Percentiles rank a stretch among this genome's conserved stretches.
Conservation (phyloP, 2,113 vertebrate species). For the Mohoua ochrocephala region DNA sequence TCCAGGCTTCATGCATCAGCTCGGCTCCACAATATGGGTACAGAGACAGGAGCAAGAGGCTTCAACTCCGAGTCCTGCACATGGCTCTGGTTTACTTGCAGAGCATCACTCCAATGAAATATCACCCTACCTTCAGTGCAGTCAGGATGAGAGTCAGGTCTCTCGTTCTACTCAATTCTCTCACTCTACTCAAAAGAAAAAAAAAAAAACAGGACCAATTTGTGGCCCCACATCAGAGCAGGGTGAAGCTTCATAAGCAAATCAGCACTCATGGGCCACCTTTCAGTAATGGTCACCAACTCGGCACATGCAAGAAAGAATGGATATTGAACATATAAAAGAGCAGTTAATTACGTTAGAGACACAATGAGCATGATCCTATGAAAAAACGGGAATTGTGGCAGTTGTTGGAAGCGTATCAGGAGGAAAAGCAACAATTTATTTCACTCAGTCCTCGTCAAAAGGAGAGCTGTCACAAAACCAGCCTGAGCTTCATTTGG, state of each 20-base stretch:
- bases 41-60: not conserved
- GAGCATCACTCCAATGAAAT: not conserved
- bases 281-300: not conserved
- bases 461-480: not conserved
- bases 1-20: not conserved
- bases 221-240: not conserved
- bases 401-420: not conserved
- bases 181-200: not conserved
- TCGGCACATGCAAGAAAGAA: not conserved
- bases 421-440: not conserved
- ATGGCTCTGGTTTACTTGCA: not conserved
- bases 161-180: not conserved
- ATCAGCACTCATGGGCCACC: not conserved
- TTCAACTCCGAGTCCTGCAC: not conserved
- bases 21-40: not conserved
- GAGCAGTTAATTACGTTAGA: not conserved
- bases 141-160: not conserved
- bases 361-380: not conserved
- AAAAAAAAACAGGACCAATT: not conserved
- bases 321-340: not conserved
- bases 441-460: not conserved
- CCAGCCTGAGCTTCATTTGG: not conserved
- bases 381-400: fast-evolving
- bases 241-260: not conserved
- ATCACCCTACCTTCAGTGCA: not conserved